phyloP scores from a whole-genome alignment of 2,113 vertebrate genomes.

The Raja brachyura region DNA sequence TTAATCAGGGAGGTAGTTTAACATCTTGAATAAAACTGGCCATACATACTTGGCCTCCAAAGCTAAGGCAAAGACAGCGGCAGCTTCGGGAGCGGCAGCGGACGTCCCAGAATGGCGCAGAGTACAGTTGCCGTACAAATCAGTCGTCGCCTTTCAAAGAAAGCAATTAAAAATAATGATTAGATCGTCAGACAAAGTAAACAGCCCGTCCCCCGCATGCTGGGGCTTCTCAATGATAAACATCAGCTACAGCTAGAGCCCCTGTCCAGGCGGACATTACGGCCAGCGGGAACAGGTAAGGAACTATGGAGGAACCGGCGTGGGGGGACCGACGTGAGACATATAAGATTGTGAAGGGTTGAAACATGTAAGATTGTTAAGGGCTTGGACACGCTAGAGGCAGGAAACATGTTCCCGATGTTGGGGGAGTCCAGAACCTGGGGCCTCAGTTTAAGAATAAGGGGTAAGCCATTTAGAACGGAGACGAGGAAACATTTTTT shows the following conservation, averaged over 20 bases:
- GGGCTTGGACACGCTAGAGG: no score
- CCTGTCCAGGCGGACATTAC: background rate
- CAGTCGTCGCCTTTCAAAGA: slow-evolving; percentile 82
- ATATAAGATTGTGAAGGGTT: no score
- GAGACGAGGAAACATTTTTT: no score
- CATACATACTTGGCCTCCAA: slow-evolving; percentile 91
- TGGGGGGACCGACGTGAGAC: no score
- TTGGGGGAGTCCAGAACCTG: no score
- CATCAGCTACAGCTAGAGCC: slow-evolving; percentile 37
- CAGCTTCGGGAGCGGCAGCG: slow-evolving; percentile 92
- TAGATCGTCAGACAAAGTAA: background rate
- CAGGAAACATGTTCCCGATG: no score
- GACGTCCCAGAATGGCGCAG: slow-evolving; percentile 95
- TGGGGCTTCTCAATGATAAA: background rate
- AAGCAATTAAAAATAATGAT: slow-evolving; percentile 41
- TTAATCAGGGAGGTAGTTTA: background rate
- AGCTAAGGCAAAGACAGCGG: slow-evolving; percentile 91
- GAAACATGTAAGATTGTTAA: no score
- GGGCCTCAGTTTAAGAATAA: no score
- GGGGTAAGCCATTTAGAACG: no score
- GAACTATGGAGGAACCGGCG: no score
- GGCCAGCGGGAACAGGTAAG: no score
- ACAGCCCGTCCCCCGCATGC: background rate
- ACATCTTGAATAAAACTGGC: background rate
- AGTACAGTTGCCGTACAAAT: slow-evolving; percentile 96